These are phyloP conservation scores for Dynastes tityus DNA, from an alignment of 2,888 invertebrate genomes.

Conservation along the genomic window DNA sequence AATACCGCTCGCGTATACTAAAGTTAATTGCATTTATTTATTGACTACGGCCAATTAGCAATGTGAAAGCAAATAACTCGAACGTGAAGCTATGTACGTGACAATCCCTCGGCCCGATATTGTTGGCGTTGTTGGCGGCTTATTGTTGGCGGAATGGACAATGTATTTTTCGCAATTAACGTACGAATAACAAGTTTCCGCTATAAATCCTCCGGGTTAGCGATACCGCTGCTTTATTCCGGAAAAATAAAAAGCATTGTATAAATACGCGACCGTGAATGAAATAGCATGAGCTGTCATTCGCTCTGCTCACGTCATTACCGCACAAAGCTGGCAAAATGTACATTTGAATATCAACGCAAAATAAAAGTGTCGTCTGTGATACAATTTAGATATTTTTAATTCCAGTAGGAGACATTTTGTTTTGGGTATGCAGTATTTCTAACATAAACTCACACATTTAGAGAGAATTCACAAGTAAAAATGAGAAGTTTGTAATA, in stretches of 20 bases:
- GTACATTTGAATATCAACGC: too few relatives aligned
- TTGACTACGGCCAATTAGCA: slow-evolving; percentile 43
- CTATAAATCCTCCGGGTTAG: slow-evolving; percentile 14
- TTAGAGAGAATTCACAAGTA: too few relatives aligned
- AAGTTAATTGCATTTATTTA: slow-evolving; percentile 48
- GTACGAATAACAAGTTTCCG: slow-evolving; percentile 24
- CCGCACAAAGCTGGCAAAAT: too few relatives aligned
- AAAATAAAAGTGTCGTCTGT: too few relatives aligned
- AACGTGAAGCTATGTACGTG: slow-evolving; percentile 23
- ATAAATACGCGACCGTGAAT: too few relatives aligned
- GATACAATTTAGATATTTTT: too few relatives aligned
- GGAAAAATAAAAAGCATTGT: background rate
- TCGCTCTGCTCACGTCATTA: too few relatives aligned
- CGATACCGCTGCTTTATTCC: background rate
- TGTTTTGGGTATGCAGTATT: too few relatives aligned
- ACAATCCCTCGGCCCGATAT: slow-evolving; percentile 22
- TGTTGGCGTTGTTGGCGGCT: slow-evolving; percentile 1
- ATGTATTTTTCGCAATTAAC: slow-evolving; percentile 30
- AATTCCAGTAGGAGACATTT: too few relatives aligned
- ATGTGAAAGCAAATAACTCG: slow-evolving; percentile 44
- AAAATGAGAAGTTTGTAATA: too few relatives aligned
- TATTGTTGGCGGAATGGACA: slow-evolving; percentile 24
- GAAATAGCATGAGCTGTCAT: too few relatives aligned
- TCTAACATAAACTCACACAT: too few relatives aligned
- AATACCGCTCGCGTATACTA: slow-evolving; percentile 29